phyloP scores from a whole-genome alignment of 2,888 invertebrate species.

The Ichneumoninae sp. region DNA sequence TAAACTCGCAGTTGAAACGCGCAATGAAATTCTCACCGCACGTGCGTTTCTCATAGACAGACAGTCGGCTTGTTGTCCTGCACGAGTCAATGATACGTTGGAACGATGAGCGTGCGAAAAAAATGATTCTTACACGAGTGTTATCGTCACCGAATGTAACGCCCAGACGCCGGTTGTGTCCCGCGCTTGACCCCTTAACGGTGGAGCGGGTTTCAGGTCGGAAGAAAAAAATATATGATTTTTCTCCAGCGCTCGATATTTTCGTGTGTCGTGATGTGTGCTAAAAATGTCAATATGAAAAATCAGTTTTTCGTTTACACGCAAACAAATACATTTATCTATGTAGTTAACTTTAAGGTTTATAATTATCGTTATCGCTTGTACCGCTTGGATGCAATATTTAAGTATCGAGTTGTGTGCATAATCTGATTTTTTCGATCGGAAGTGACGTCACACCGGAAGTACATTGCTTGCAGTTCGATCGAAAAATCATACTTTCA shows the following conservation, averaged over 20 bases:
- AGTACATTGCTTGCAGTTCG: no score
- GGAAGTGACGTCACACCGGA: no score
- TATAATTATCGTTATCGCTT: not conserved
- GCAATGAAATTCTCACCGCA: constrained; percentile 9
- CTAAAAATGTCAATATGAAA: not conserved
- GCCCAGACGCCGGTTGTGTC: not conserved
- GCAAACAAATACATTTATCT: not conserved
- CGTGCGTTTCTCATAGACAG: constrained; percentile 12
- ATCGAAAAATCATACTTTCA: no score
- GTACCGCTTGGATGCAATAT: not conserved
- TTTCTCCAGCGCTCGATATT: not conserved
- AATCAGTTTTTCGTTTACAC: not conserved
- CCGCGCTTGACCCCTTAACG: not conserved
- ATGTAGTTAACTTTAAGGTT: not conserved
- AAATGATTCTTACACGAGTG: constrained; percentile 3
- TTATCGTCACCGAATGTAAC: not conserved
- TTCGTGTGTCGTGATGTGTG: not conserved
- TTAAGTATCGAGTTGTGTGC: not conserved
- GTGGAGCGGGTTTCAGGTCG: not conserved
- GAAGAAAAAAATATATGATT: not conserved
- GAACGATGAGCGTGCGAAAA: constrained; percentile 40
- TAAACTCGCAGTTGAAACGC: not conserved
- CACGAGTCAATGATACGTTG: constrained; percentile 24
- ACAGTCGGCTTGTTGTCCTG: constrained; percentile 9
- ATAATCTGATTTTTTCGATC: not conserved